Evolutionary conservation across 1,140 invertebrate genomes (phyloP).

Genomic region (Lepidurus arcticus): DNA sequence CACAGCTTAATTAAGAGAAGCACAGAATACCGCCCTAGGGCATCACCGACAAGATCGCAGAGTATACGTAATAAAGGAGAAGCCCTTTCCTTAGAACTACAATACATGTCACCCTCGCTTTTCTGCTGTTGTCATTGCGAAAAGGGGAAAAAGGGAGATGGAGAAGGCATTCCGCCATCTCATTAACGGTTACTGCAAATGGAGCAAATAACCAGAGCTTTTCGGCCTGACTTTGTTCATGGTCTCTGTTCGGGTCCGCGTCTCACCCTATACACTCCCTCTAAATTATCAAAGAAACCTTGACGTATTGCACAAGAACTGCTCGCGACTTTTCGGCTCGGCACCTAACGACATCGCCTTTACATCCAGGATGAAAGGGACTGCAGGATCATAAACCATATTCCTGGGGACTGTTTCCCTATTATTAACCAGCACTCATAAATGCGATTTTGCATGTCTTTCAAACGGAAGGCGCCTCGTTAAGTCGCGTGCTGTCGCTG

Average conservation of each 20-base stretch:
- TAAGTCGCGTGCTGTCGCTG: background rate
- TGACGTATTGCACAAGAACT: background rate
- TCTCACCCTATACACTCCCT: background rate
- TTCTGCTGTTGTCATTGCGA: background rate
- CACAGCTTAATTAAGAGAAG: background rate
- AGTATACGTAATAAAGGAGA: background rate
- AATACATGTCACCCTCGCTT: background rate
- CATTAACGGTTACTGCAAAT: conserved; percentile 16
- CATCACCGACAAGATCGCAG: background rate
- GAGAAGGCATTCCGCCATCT: conserved; percentile 1
- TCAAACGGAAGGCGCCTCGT: background rate
- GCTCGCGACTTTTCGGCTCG: background rate
- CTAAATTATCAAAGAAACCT: conserved; percentile 3
- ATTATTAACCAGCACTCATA: conserved; percentile 11
- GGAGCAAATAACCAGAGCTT: background rate
- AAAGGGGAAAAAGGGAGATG: background rate
- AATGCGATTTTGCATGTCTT: background rate
- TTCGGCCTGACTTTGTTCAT: background rate
- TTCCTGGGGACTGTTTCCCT: background rate
- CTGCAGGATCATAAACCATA: background rate
- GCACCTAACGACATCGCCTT: background rate
- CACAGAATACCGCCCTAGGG: background rate
- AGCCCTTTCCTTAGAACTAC: background rate
- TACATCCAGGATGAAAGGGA: background rate
- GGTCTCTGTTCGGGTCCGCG: background rate